phyloP scores from a whole-genome alignment of 2,888 invertebrate genomes.

The Sminthurinus aureus region DNA sequence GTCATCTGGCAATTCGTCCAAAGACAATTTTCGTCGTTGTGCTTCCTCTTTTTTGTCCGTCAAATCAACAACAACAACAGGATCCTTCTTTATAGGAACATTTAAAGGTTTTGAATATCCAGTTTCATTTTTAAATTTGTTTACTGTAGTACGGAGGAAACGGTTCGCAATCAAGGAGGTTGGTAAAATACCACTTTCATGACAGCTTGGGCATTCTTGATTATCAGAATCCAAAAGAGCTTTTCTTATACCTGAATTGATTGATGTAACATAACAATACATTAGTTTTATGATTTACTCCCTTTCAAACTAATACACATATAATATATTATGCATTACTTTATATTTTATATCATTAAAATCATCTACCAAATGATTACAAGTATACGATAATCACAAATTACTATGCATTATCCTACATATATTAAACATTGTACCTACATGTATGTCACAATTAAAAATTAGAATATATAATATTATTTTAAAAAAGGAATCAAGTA shows the following conservation, averaged over 20 bases:
- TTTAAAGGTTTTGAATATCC: conserved; percentile 74
- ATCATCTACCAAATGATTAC: too few relatives aligned
- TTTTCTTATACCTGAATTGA: conserved; percentile 90
- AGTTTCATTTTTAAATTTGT: conserved; percentile 89
- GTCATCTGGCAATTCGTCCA: conserved; percentile 58
- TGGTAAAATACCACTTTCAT: conserved; percentile 90
- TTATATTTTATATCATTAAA: too few relatives aligned
- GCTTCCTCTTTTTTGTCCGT: conserved; percentile 34
- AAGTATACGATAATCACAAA: too few relatives aligned
- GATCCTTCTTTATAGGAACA: conserved; percentile 33
- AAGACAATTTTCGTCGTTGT: conserved; percentile 41
- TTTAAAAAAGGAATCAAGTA: too few relatives aligned
- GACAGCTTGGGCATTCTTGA: conserved; percentile 93
- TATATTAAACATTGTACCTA: too few relatives aligned
- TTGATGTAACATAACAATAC: too few relatives aligned
- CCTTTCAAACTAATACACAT: too few relatives aligned
- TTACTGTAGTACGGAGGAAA: conserved; percentile 86
- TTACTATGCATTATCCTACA: too few relatives aligned
- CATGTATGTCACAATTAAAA: too few relatives aligned
- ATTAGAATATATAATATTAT: too few relatives aligned
- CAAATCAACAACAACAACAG: conserved; percentile 34
- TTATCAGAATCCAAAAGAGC: conserved; percentile 91
- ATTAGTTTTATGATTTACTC: too few relatives aligned
- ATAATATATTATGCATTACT: too few relatives aligned
- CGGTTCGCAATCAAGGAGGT: conserved; percentile 92